These are phyloP conservation scores for Menura novaehollandiae DNA, from an alignment of 2,113 vertebrate genomes.

Conservation along the genomic window DNA sequence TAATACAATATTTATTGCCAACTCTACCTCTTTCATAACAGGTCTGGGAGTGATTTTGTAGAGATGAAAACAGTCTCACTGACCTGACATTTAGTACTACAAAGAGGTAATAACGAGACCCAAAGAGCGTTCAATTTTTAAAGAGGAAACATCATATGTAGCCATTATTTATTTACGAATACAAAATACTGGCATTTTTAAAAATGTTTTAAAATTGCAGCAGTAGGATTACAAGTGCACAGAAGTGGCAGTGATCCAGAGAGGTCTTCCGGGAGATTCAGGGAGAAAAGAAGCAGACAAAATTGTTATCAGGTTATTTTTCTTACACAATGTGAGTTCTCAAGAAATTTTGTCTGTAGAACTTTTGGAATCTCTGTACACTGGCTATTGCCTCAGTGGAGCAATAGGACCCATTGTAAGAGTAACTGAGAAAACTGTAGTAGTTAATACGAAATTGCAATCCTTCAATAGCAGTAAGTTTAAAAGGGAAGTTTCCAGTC, in stretches of 20 bases:
- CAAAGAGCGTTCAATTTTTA: background rate
- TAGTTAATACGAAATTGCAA: background rate
- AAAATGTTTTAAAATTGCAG: background rate
- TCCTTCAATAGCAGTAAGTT: background rate
- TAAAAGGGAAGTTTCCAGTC: background rate
- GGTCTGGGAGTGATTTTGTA: background rate
- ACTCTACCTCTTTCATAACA: background rate
- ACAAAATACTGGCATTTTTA: background rate
- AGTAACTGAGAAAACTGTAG: background rate
- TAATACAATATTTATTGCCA: background rate
- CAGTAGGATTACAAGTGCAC: background rate
- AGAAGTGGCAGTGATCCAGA: background rate
- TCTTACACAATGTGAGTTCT: background rate
- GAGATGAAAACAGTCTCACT: background rate
- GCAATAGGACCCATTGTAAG: background rate
- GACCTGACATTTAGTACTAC: background rate
- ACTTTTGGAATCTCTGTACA: background rate
- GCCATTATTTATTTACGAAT: background rate
- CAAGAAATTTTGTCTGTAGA: background rate
- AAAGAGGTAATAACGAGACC: background rate
- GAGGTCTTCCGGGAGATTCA: background rate
- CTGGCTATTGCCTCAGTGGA: background rate
- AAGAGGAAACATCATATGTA: background rate
- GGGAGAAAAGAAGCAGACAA: background rate
- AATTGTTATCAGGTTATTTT: background rate